A percentile compares a stretch with the other conserved stretches of the same genome.
Evolutionary conservation across 2,113 vertebrate genomes (phyloP).

Genomic region (Chionis minor): DNA sequence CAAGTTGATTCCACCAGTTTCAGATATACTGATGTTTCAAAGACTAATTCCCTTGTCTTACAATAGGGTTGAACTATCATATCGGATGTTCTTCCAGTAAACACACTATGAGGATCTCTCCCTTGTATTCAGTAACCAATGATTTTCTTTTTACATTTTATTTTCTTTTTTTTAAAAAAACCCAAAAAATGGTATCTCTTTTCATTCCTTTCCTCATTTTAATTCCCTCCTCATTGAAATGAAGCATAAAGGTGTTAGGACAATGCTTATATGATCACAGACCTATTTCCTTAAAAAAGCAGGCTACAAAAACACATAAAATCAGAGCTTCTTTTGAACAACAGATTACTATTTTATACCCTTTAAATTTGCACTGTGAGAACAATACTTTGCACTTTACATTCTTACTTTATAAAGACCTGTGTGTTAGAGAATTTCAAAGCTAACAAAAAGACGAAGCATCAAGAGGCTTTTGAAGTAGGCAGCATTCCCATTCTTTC

Average conservation of each 20-base stretch:
- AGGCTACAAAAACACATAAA: background rate
- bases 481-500: background rate
- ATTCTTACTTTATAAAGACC: background rate
- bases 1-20: background rate
- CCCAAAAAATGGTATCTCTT: background rate
- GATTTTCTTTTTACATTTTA: background rate
- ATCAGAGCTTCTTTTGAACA: background rate
- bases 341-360: background rate
- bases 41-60: background rate
- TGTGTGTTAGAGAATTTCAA: background rate
- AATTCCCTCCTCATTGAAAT: background rate
- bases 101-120: background rate
- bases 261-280: background rate
- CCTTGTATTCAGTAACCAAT: background rate
- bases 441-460: background rate
- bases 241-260: background rate
- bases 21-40: background rate
- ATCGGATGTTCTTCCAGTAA: background rate
- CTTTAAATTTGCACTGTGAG: background rate
- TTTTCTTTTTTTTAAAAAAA: background rate
- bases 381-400: background rate
- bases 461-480: background rate
- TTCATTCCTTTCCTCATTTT: background rate
- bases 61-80: background rate
- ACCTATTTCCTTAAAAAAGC: background rate